Evolutionary conservation across 2,797 vertebrate species (phyloP).

Genomic region (Sylvia borin): DNA sequence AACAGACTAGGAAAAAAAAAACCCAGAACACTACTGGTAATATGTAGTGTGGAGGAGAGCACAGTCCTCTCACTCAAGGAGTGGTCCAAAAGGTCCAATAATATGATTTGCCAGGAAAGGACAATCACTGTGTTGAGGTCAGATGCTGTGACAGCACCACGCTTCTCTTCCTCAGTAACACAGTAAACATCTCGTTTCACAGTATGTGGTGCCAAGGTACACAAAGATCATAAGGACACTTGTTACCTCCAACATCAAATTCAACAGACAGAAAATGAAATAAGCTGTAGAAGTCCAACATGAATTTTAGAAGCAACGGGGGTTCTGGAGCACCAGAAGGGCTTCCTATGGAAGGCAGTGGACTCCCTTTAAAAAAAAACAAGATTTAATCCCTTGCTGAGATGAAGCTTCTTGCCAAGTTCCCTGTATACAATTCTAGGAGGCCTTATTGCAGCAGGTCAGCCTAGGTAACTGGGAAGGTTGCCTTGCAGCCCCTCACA

Average conservation of each 20-base stretch:
- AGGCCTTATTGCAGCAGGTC: neutral
- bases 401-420: neutral
- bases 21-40: neutral
- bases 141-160: neutral
- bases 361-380: neutral
- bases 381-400: neutral
- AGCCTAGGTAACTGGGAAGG: neutral
- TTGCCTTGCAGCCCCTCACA: neutral
- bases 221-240: neutral
- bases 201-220: neutral
- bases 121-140: neutral
- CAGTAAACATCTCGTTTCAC: neutral
- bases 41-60: fast-evolving
- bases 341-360: neutral
- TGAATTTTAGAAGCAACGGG: neutral
- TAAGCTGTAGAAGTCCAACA: neutral
- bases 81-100: neutral
- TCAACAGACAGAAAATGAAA: neutral
- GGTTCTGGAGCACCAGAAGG: neutral
- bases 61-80: neutral
- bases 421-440: neutral
- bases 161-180: neutral
- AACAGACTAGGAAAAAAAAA: neutral
- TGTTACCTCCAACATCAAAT: neutral
- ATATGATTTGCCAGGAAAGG: neutral